Conservation (phyloP, 1,140 invertebrate species). For the Phymorhynchus buccinoides region DNA sequence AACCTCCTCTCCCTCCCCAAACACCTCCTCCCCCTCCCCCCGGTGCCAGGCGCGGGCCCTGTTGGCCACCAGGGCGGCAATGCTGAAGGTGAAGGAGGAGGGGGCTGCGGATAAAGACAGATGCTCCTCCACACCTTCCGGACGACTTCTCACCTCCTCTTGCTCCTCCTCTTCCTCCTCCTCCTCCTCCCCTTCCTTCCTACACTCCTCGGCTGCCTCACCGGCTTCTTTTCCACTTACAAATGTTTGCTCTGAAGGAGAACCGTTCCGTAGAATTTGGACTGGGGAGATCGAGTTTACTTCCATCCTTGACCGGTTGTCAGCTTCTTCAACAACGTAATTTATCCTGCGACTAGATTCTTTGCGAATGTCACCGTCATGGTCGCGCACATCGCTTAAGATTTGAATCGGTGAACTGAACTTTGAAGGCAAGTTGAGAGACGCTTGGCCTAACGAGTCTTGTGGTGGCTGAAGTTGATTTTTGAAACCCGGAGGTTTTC, state of each 20-base stretch:
- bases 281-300: neutral
- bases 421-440: too few species aligned
- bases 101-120: constrained; percentile 17
- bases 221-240: neutral
- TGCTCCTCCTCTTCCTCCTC: too few species aligned
- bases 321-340: too few species aligned
- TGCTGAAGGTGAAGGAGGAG: constrained; percentile 26
- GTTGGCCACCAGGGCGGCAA: constrained; percentile 30
- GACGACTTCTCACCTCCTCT: neutral
- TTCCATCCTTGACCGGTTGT: neutral
- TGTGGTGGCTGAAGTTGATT: too few species aligned
- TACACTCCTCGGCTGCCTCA: neutral
- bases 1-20: constrained; percentile 13
- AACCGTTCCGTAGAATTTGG: too few species aligned
- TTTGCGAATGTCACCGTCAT: too few species aligned
- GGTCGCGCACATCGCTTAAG: too few species aligned
- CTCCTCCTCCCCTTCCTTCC: too few species aligned
- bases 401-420: too few species aligned
- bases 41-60: constrained; percentile 6
- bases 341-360: too few species aligned
- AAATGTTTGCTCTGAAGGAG: neutral
- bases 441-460: neutral
- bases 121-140: neutral
- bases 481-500: too few species aligned
- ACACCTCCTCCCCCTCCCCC: neutral